These are phyloP conservation scores for Eumaeus atala DNA, from an alignment of 1,140 invertebrate genomes.

Conservation along the genomic window DNA sequence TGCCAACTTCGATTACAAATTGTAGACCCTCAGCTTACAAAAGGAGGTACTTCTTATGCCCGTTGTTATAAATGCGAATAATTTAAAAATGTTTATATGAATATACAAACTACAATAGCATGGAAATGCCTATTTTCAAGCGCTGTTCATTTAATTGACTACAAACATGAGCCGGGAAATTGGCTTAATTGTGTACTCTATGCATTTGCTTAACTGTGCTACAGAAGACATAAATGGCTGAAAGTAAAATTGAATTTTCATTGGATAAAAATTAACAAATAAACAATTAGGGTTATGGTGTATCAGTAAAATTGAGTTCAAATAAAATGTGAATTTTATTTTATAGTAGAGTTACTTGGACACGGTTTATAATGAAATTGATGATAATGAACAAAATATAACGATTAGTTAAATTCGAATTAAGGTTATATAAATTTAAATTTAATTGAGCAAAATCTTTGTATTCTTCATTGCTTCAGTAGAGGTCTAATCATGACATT, in stretches of 20 bases:
- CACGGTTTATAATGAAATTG: no score
- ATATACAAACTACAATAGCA: not conserved
- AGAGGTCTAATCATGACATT: no score
- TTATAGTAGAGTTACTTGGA: conserved; percentile 19
- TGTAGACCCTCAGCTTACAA: no score
- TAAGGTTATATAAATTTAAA: no score
- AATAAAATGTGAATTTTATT: conserved; percentile 11
- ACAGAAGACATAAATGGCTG: conserved; percentile 30
- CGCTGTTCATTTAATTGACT: conserved; percentile 10
- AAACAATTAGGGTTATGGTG: conserved; percentile 24
- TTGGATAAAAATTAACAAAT: conserved; percentile 28
- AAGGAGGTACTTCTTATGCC: no score
- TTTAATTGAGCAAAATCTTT: no score
- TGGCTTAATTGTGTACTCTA: conserved; percentile 25
- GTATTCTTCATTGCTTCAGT: no score
- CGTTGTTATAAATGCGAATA: no score
- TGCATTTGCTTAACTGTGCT: conserved; percentile 25
- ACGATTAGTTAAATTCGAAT: no score
- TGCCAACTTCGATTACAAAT: no score
- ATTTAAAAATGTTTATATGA: no score
- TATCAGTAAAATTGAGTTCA: conserved; percentile 7
- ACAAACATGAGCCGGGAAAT: conserved; percentile 21
- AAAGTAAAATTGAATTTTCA: conserved; percentile 31
- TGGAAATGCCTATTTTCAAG: conserved; percentile 13
- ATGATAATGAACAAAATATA: no score